phyloP scores from a whole-genome alignment of 2,888 invertebrate species.

The Marronus borbonicus region DNA sequence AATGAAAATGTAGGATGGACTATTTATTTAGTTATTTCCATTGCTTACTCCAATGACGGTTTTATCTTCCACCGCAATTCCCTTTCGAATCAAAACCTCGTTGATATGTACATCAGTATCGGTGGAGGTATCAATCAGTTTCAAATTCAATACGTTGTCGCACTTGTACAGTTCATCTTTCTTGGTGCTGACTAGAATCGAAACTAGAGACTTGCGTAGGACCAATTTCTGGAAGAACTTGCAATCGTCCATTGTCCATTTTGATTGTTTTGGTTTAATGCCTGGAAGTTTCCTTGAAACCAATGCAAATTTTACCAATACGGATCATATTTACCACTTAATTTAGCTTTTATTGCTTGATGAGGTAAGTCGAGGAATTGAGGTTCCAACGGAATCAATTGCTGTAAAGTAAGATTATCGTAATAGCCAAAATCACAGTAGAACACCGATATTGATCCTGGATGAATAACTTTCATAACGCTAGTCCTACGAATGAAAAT shows the following conservation, averaged over 20 bases:
- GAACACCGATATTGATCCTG: constrained; percentile 75
- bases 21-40: constrained; percentile 10
- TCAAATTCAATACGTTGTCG: constrained; percentile 77
- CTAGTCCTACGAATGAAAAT: constrained; percentile 69
- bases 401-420: constrained; percentile 72
- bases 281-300: constrained; percentile 65
- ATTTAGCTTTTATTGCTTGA: constrained; percentile 78
- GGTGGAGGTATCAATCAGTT: constrained; percentile 81
- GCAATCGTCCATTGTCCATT: constrained; percentile 84
- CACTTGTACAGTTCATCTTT: constrained; percentile 76
- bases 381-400: constrained; percentile 73
- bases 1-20: too few relatives aligned
- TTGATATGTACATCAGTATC: constrained; percentile 79
- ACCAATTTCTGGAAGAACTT: constrained; percentile 81
- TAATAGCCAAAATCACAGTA: constrained; percentile 80
- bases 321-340: constrained; percentile 71
- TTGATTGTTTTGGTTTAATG: constrained; percentile 71
- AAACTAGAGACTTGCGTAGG: constrained; percentile 80
- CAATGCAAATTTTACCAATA: constrained; percentile 30
- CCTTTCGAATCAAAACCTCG: constrained; percentile 76
- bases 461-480: constrained; percentile 73
- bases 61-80: constrained; percentile 64
- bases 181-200: constrained; percentile 77
- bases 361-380: constrained; percentile 76
- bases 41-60: not conserved